Evolutionary conservation across 2,113 vertebrate species (phyloP), one percentile per base, ranked within the genome.

Genomic region (Notiomystis cincta): DNA sequence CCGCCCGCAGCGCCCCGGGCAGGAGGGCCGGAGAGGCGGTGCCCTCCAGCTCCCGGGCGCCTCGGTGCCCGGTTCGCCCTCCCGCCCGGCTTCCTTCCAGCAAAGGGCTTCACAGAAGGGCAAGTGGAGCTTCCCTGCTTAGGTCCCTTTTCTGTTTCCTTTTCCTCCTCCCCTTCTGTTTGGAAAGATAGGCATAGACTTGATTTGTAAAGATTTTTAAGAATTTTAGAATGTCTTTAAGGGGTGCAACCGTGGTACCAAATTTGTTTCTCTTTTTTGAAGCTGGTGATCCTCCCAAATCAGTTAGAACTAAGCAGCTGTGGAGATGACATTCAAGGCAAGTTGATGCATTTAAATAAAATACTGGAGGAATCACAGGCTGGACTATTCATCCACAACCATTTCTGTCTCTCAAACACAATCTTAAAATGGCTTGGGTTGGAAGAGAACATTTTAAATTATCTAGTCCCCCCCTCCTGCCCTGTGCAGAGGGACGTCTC

Each of bases 1-100:
- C 18, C 30, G n/a, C 24, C 17, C 27, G 25, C 47, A 31, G 44
- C 3, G 33, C 1, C 69, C 40, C 28, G 8, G 33, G 15, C 23
- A 7, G 47, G 33, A 1, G 9, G 22, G 8, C 2, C 0, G 10
- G 30, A 10, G 48, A 10, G 17, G 25, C 15, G 4, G 6, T 27
- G 66, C 11, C 6, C n/a, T 9, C 1, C 27, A 4, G 25, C 6
- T 79, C 8, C 44, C 7, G 20, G 42, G 31, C 8, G 7, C 4
- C 53, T 38, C 11, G 3, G 12, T 15, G n/a, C 33, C 37, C 31
- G 4, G 2, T 6, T 9, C 15, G 17, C 19, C 6, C 37, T 33
- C 61, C 57, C 3, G 1, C 12, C 18, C 45, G 2, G 16, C n/a
- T 22, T 11, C 33, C 53, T 11, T 35, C 2, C 71, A 33, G 58